Evolutionary conservation across 2,888 invertebrate genomes (phyloP), one percentile per base, ranked within the genome.

Genomic region (Meteorus cinctellus): DNA sequence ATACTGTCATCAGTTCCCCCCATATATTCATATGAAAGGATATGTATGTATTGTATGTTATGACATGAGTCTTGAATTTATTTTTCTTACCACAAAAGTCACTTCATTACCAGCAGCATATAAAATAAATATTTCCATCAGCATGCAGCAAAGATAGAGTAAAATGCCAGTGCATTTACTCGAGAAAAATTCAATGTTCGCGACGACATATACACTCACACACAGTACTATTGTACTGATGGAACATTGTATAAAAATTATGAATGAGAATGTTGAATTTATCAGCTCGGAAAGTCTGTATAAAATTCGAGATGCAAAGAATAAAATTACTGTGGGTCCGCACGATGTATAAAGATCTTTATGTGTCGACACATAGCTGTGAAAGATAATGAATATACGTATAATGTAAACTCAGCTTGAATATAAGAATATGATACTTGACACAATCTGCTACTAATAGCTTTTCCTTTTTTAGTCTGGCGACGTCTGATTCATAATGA

Each of bases 31-130:
- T 36, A 68, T 24, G 24, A 24, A 24, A 24, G 24, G 1, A 24
- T 24, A 24, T 24, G 24, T 24, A 24, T 24, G 24, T 24, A 24
- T 24, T 24, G 8, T 1, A 2, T 6, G 8, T 34, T 8, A 34
- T 6, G 0, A 34, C 8, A 34, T 34, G 34, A 34, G 34, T 6
- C 5, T 8, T 34, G 4, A 34, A 34, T 34, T 34, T 6, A 29
- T 45, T 41, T 41, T 8, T 8, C 10, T 69, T 70, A 77, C 78
- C 76, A 72, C 71, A 31, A 51, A 24, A 16, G 75, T 71, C 6
- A 73, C 70, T 66, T 78, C 76, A 75, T 72, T 70, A 14, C 78
- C 78, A 45, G 76, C 74, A 27, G 69, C 74, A 55, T 76, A 78
- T 31, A 72, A 19, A 36, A 77, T 48, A 73, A 78, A 77, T 72